Evolutionary conservation across 2,113 vertebrate genomes (phyloP).

Genomic region (Callocephalon fimbriatum): DNA sequence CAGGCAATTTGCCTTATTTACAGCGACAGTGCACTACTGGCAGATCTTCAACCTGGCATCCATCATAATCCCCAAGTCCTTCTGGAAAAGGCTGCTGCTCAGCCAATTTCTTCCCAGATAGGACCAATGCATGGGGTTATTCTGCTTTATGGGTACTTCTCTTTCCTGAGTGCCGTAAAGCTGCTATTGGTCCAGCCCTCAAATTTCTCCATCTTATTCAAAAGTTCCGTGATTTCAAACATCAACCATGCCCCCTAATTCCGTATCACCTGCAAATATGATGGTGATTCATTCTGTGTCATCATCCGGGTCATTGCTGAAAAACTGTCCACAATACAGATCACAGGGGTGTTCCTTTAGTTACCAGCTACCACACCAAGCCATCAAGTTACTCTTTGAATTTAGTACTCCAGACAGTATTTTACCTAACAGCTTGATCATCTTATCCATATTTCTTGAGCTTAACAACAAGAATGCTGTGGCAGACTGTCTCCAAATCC

Average conservation of each 20-base stretch:
- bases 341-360: background rate
- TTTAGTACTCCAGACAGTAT: background rate
- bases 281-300: background rate
- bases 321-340: background rate
- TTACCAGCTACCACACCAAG: background rate
- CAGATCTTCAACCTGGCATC: background rate
- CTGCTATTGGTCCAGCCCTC: background rate
- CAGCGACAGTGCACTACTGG: background rate
- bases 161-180: background rate
- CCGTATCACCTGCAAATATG: background rate
- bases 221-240: background rate
- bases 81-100: background rate
- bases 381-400: background rate
- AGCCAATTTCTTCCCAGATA: background rate
- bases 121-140: background rate
- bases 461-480: background rate
- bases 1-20: background rate
- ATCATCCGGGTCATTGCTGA: background rate
- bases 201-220: background rate
- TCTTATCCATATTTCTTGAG: background rate
- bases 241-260: background rate
- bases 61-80: background rate
- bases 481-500: background rate
- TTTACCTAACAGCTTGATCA: background rate
- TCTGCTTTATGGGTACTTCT: background rate